Evolutionary conservation across 2,797 vertebrate genomes (phyloP).

Genomic region (Sebastes steindachneri): DNA sequence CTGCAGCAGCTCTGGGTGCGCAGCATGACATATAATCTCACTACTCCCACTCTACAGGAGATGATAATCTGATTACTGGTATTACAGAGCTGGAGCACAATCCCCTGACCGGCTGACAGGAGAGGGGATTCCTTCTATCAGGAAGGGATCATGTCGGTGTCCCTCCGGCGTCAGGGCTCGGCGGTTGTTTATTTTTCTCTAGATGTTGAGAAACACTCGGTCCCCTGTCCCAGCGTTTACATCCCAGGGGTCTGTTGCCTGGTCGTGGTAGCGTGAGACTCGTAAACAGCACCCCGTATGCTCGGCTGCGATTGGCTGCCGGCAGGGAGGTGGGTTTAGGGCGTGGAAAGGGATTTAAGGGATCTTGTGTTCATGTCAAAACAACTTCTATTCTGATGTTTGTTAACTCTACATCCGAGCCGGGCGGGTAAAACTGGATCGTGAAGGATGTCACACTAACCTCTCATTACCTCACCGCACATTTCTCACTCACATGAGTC

Average conservation of each 20-base stretch:
- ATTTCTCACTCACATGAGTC: not conserved
- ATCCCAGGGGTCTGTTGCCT: slow-evolving; percentile 42
- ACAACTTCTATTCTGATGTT: slow-evolving; percentile 59
- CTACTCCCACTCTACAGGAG: slow-evolving; percentile 19
- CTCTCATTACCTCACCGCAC: slow-evolving; percentile 19
- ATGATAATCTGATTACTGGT: slow-evolving; percentile 66
- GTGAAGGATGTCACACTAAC: not conserved
- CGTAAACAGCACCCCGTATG: slow-evolving; percentile 51
- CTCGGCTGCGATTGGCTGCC: slow-evolving; percentile 60
- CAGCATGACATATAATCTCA: slow-evolving; percentile 48
- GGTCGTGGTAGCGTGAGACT: slow-evolving; percentile 48
- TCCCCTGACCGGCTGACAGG: slow-evolving; percentile 11
- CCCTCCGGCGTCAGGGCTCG: not conserved
- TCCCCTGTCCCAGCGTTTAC: slow-evolving; percentile 36
- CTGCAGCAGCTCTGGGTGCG: not conserved
- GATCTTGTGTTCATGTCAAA: slow-evolving; percentile 53
- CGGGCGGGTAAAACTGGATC: slow-evolving; percentile 49
- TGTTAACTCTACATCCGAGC: slow-evolving; percentile 34
- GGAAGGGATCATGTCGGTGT: slow-evolving; percentile 4
- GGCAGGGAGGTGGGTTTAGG: slow-evolving; percentile 56
- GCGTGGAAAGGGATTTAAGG: slow-evolving; percentile 45
- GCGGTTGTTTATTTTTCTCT: slow-evolving; percentile 59
- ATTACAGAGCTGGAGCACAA: slow-evolving; percentile 23
- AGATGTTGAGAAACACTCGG: slow-evolving; percentile 56
- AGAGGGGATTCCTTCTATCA: slow-evolving; percentile 39